Conservation (phyloP, 2,888 invertebrate genomes). For the Drosophila nigricruria region DNA sequence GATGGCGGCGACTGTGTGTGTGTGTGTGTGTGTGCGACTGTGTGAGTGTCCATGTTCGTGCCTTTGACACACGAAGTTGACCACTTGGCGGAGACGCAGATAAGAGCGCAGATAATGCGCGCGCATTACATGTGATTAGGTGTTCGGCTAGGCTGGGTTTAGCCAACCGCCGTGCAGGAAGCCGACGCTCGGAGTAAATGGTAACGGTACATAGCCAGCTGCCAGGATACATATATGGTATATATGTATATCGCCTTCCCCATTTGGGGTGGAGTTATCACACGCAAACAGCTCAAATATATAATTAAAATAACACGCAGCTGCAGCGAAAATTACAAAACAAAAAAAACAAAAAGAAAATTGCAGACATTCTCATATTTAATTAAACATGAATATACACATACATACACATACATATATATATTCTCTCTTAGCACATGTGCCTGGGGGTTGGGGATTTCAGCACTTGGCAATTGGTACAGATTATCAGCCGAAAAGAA, state of each 20-base stretch:
- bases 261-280: conserved; percentile 39
- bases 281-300: conserved; percentile 10
- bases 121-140: conserved; percentile 86
- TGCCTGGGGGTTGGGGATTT: neutral
- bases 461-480: conserved; percentile 58
- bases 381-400: neutral
- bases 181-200: conserved; percentile 45
- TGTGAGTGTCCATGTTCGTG: conserved; percentile 50
- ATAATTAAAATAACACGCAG: conserved; percentile 31
- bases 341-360: neutral
- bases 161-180: conserved; percentile 82
- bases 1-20: conserved; percentile 54
- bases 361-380: neutral
- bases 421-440: too few relatives aligned
- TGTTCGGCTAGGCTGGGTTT: conserved; percentile 80
- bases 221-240: conserved; percentile 14
- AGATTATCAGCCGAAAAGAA: conserved; percentile 69
- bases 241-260: neutral
- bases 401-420: neutral
- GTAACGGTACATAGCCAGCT: conserved; percentile 16
- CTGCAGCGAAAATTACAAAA: conserved; percentile 3
- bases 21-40: conserved; percentile 40
- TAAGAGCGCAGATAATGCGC: conserved; percentile 85
- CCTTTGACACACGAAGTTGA: conserved; percentile 49
- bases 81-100: conserved; percentile 63